Base-by-base conservation (phyloP, 2,113 vertebrate genomes). In the Xenopus tropicalis region DNA sequence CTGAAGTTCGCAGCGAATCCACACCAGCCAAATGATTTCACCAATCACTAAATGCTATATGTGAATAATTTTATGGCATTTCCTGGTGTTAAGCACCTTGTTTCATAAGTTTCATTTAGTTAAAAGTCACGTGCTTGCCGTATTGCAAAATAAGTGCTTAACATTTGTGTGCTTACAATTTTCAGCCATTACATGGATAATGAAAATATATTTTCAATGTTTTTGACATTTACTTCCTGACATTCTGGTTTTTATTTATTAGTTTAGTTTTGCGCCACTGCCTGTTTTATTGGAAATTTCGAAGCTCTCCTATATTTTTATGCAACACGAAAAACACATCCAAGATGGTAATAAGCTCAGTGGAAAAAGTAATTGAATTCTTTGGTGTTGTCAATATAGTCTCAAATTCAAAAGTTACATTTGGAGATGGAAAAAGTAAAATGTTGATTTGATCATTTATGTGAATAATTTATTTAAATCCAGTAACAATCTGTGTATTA, bases 371-470 rank as follows among this genome's bases (percentile, higher is more conserved):
- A 37, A 66, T 56, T 44, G 42, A 66, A 58, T 58, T 73, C 29
- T 73, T 25, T 11, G 58, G 37, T 21, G 43, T 73, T 57, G 63
- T 66, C 71, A 73, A 56, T 57, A 65, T 63, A 66, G 64, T 73
- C 66, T 59, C 57, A 65, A 57, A 63, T 66, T 66, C 22, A 66
- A 73, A 58, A 63, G 71, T 73, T 58, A 73, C 42, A 57, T 73
- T 73, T 66, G 62, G 58, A 29, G 56, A 65, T 17, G 9, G 61
- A 25, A 64, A n/a, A 63, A 72, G 37, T 21, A 64, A 64, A 66
- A 73, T 66, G 64, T 51, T 65, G 29, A 65, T 66, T 73, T 66
- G 65, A 51, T 65, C 14, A 65, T 66, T 73, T 21, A 46, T 73
- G 42, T 58, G 21, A 21, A 17, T 73, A 66, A 73, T 66, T 66